These are phyloP conservation scores for Drosophila repletoides DNA, from an alignment of 1,140 invertebrate genomes.

Conservation along the genomic window DNA sequence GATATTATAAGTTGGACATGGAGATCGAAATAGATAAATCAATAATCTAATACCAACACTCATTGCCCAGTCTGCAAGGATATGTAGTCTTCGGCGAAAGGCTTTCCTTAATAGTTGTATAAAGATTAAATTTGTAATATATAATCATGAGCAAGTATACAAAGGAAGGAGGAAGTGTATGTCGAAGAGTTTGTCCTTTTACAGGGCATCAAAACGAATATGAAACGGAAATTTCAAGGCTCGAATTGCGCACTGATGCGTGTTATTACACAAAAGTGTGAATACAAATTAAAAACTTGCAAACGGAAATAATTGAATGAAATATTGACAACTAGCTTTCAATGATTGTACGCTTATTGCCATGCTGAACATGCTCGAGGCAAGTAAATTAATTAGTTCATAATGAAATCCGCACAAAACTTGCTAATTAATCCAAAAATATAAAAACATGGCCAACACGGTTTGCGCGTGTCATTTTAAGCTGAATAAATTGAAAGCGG, in stretches of 20 bases:
- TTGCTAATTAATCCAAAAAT: neutral
- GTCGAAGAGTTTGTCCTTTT: too few species aligned
- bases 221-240: slow-evolving; percentile 12
- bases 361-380: slow-evolving; percentile 2
- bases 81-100: too few species aligned
- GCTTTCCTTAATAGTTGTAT: too few species aligned
- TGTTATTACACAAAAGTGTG: slow-evolving; percentile 18
- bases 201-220: neutral
- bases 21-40: too few species aligned
- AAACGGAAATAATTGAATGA: neutral
- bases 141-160: too few species aligned
- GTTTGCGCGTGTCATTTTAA: slow-evolving; percentile 41
- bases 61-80: too few species aligned
- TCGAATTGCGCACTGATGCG: slow-evolving; percentile 2
- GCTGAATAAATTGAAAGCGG: slow-evolving; percentile 18
- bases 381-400: slow-evolving; percentile 43
- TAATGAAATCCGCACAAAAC: slow-evolving; percentile 46
- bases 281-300: slow-evolving; percentile 5
- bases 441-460: neutral
- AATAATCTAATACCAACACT: too few species aligned
- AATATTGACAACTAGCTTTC: slow-evolving; percentile 49
- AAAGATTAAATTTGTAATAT: too few species aligned
- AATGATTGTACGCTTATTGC: slow-evolving; percentile 3
- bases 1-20: too few species aligned
- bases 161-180: too few species aligned